These are phyloP conservation scores for Tichodroma muraria DNA, from an alignment of 2,113 vertebrate genomes.

Conservation along the genomic window DNA sequence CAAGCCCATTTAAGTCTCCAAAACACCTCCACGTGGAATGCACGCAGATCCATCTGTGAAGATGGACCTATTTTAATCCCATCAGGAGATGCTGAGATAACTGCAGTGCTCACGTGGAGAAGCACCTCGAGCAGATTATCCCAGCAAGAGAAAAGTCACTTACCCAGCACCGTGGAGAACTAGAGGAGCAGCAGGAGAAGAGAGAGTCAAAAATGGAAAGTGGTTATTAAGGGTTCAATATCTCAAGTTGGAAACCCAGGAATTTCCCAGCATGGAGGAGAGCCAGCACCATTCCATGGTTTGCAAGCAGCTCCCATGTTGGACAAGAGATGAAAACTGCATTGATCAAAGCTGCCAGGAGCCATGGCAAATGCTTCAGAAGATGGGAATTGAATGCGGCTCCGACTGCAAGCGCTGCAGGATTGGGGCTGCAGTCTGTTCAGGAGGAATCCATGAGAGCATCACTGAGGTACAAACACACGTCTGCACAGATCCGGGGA, in stretches of 20 bases:
- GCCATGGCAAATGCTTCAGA: accelerated
- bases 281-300: neutral
- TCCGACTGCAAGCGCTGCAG: accelerated
- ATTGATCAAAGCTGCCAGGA: neutral
- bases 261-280: neutral
- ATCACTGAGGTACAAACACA: neutral
- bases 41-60: neutral
- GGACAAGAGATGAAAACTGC: neutral
- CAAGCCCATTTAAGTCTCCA: neutral
- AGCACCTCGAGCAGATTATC: neutral
- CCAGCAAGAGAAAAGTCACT: neutral
- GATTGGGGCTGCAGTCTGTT: accelerated
- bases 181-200: neutral
- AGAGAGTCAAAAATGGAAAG: neutral
- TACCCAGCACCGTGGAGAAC: neutral
- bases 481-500: accelerated
- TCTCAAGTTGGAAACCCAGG: neutral
- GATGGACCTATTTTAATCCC: neutral
- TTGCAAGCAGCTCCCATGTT: neutral
- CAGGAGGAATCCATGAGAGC: conserved; percentile 22
- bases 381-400: neutral
- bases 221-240: neutral
- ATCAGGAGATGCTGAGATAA: neutral
- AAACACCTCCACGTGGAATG: accelerated
- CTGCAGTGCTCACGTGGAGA: neutral